These are phyloP conservation scores for Coregonus ussuriensis DNA, from an alignment of 2,797 vertebrate species.

Conservation along the genomic window DNA sequence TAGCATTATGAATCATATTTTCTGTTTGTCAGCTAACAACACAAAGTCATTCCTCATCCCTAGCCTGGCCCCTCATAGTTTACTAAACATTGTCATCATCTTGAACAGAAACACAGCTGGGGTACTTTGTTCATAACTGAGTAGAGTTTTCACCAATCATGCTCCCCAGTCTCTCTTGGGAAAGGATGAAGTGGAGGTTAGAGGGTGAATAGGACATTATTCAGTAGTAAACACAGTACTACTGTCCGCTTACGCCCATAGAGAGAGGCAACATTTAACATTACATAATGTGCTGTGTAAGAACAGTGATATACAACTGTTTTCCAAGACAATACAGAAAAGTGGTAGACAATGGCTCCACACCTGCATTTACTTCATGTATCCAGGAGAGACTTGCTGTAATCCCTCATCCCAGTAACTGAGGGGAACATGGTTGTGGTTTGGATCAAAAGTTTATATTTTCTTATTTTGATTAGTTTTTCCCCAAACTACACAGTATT, in stretches of 20 bases:
- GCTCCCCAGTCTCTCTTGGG: background rate
- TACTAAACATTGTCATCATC: constrained; percentile 8
- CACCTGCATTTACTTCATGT: background rate
- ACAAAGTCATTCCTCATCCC: background rate
- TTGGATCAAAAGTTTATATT: background rate
- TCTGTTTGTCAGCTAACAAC: background rate
- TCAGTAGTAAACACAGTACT: background rate
- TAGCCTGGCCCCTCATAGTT: background rate
- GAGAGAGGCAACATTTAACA: background rate
- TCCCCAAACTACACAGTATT: background rate
- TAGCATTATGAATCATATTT: background rate
- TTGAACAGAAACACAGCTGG: constrained; percentile 2
- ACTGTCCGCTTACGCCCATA: background rate
- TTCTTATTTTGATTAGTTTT: constrained; percentile 2
- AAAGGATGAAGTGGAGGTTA: background rate
- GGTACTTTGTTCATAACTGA: background rate
- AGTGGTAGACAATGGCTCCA: background rate
- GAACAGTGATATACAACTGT: constrained; percentile 1
- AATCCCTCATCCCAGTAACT: background rate
- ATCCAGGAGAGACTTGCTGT: background rate
- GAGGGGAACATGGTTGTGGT: background rate
- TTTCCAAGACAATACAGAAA: constrained; percentile 1
- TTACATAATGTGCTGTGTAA: background rate
- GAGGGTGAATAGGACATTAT: background rate
- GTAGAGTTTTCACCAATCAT: background rate